Percentiles rank a stretch among this genome's conserved stretches.
Conservation (phyloP, 2,797 vertebrate genomes). For the Galagoides demidoff region DNA sequence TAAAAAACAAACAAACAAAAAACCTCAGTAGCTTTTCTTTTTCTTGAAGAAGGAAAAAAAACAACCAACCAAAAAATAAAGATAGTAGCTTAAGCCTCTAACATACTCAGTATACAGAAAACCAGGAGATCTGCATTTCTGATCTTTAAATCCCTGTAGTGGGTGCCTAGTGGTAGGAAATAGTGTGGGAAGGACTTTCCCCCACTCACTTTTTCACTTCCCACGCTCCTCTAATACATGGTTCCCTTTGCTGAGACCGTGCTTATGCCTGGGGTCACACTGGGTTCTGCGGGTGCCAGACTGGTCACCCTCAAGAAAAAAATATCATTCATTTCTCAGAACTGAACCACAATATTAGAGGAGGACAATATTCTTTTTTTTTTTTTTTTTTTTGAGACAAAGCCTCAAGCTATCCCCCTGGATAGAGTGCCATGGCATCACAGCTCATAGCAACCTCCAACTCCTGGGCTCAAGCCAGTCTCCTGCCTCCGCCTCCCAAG, state of each 20-base stretch:
- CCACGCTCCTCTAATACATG: background rate
- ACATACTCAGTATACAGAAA: background rate
- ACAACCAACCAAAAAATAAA: too few relatives aligned
- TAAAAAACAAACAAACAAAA: too few relatives aligned
- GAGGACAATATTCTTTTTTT: conserved; percentile 10
- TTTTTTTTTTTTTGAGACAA: too few relatives aligned
- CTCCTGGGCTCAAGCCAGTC: too few relatives aligned
- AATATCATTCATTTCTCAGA: conserved; percentile 9
- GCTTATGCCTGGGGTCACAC: background rate
- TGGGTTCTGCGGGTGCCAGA: background rate
- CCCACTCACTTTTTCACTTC: conserved; percentile 10
- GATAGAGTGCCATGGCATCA: too few relatives aligned
- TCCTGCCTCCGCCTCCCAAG: too few relatives aligned
- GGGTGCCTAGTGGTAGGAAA: background rate
- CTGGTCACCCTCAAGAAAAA: background rate
- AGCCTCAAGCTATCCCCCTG: too few relatives aligned
- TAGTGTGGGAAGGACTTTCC: background rate
- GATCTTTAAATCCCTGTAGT: background rate
- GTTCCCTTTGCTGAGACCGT: background rate
- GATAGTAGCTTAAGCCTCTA: background rate
- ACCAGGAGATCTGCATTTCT: background rate
- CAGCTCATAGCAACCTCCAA: too few relatives aligned
- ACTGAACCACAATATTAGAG: background rate
- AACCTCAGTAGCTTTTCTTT: too few relatives aligned
- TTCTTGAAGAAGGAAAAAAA: too few relatives aligned